Evolutionary conservation across 2,888 invertebrate species (phyloP).

Genomic region (Athetis lepigone): DNA sequence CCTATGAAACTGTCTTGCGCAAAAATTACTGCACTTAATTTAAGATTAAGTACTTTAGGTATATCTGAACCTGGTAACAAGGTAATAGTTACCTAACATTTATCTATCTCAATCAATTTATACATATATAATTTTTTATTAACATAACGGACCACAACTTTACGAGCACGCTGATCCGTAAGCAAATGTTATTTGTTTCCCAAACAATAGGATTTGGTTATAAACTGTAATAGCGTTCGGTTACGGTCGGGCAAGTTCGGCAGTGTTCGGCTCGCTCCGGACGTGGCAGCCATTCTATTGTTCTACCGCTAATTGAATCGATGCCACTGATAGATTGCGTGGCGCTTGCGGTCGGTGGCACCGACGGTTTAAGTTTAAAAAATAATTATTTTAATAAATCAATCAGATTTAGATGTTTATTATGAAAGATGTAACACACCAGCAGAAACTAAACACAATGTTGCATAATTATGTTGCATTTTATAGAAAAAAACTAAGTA

Average conservation of each 20-base stretch:
- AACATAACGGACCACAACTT: constrained; percentile 47
- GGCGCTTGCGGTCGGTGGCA: constrained; percentile 43
- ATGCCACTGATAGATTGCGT: constrained; percentile 86
- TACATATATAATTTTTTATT: no score
- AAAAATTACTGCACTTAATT: no score
- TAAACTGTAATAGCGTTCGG: constrained; percentile 60
- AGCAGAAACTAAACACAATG: no score
- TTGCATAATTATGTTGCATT: no score
- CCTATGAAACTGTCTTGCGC: no score
- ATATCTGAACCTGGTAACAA: no score
- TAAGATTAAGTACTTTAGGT: no score
- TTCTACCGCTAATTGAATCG: constrained; percentile 87
- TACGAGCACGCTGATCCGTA: constrained; percentile 40
- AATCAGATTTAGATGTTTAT: background rate
- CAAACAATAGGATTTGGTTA: constrained; percentile 64
- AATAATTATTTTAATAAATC: background rate
- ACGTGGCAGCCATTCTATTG: constrained; percentile 78
- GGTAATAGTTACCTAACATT: background rate
- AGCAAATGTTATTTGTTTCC: constrained; percentile 52
- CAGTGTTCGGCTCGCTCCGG: constrained; percentile 37
- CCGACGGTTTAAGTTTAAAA: constrained; percentile 13
- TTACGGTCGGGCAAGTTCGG: constrained; percentile 49
- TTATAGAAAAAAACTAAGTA: background rate
- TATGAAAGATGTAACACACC: no score
- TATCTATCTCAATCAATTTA: no score